Evolutionary conservation across 2,888 invertebrate genomes (phyloP).

Genomic region (Rhopalosiphum nymphaeae): DNA sequence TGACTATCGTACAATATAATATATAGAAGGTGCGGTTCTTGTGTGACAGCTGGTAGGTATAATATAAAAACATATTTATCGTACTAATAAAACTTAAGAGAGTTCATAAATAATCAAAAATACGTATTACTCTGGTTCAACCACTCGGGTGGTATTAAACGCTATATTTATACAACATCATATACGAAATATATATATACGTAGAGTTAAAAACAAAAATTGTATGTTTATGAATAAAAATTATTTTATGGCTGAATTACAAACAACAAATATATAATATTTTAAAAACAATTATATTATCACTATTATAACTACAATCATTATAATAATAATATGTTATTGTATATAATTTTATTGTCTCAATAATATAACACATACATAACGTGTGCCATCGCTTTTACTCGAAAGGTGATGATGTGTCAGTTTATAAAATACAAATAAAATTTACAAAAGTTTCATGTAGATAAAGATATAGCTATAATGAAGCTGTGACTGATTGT

Average conservation of each 20-base stretch:
- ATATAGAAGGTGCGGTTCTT: background rate
- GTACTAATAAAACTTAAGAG: background rate
- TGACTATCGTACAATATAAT: background rate
- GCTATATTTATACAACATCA: background rate
- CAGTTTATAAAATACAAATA: background rate
- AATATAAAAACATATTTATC: slow-evolving; percentile 6
- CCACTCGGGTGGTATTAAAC: slow-evolving; percentile 3
- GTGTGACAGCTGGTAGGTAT: background rate
- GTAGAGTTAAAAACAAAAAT: background rate
- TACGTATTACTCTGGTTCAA: background rate
- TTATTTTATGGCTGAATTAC: background rate
- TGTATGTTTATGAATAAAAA: background rate
- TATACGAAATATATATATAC: background rate
- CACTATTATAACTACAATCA: background rate
- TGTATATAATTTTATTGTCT: background rate
- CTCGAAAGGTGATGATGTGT: background rate
- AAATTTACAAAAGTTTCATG: no score
- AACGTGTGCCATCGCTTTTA: background rate
- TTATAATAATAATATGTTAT: no score
- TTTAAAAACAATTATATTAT: background rate
- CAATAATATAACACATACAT: background rate
- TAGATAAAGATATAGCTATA: background rate
- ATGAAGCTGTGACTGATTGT: background rate
- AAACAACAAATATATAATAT: background rate
- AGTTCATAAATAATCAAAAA: background rate